Base-by-base conservation (phyloP, 1,140 invertebrate genomes). In the Cydia fagiglandana region DNA sequence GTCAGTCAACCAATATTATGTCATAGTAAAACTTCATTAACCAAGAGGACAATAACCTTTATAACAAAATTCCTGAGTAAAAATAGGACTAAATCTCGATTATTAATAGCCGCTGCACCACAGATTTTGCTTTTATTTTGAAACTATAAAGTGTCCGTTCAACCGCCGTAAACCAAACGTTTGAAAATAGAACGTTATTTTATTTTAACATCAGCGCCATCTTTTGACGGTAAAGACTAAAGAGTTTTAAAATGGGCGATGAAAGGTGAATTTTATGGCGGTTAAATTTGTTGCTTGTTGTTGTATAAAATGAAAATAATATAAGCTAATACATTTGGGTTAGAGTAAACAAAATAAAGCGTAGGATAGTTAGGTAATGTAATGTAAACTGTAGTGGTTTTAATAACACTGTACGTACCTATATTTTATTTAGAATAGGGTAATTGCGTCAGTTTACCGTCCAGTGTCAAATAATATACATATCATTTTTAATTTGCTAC, bases 81-180 rank as follows among this genome's bases (percentile, higher is more conserved):
- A 61, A 61, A 61, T 61, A 61, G 56, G 17, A 2, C 56, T 47
- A 61, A 61, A 61, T 61, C 56, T n/a, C 56, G 17, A 61, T 24
- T 61, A 61, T 61, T 61, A 61, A 61, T 61, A 61, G 20, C 20
- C 17, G 56, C 56, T 24, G 56, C 56, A 61, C 15, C 56, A 61
- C 15, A 5, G 20, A 7, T 24, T 61, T 61, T 28, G 66, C 28
- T 70, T 70, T 41, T 70, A 38, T 17, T 70, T 70, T 6, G 15
- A 70, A 70, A 70, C 66, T 70, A 70, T 70, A 38, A 70, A 70
- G 66, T 70, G 66, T 70, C 24, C 66, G 66, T 41, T 70, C 64
- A 38, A 34, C 66, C 66, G 66, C 66, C 66, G 34, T 70, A 70
- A 70, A 70, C 34, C 15, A n/a, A 30, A 20, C 66, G 66, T 70